Conservation (phyloP, 2,113 vertebrate species). For the Collichthys lucidus region DNA sequence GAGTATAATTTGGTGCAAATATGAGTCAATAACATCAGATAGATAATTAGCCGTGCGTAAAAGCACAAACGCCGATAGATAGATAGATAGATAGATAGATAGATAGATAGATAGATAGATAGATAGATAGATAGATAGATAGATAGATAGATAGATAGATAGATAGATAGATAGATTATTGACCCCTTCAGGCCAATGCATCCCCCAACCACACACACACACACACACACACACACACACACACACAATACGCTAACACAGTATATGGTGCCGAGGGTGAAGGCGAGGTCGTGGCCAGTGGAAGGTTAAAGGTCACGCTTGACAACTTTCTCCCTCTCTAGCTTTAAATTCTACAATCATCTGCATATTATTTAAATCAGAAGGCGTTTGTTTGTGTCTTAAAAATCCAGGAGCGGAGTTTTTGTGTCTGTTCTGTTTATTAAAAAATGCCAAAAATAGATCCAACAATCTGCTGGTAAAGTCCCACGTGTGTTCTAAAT, state of each 20-base stretch:
- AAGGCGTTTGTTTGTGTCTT: background rate
- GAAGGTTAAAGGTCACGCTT: slow-evolving; percentile 73
- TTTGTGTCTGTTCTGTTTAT: background rate
- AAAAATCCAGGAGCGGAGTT: background rate
- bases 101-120: slow-evolving; percentile 7
- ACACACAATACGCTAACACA: background rate
- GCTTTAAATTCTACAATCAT: background rate
- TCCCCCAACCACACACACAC: background rate
- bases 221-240: slow-evolving; percentile 11
- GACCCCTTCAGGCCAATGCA: background rate
- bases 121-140: background rate
- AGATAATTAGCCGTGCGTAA: too few relatives aligned
- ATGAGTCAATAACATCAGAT: too few relatives aligned
- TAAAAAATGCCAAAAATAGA: background rate
- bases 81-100: background rate
- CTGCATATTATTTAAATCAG: background rate
- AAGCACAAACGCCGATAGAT: background rate
- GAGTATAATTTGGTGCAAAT: too few relatives aligned
- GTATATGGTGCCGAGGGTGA: slow-evolving; percentile 56
- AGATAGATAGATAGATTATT: slow-evolving; percentile 2
- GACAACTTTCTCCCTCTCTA: slow-evolving; percentile 73
- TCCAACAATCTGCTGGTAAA: background rate
- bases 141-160: slow-evolving; percentile 28
- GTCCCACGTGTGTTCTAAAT: background rate
- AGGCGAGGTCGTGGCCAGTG: slow-evolving; percentile 73